Percentiles rank a stretch among this genome's conserved stretches.
phyloP scores from a whole-genome alignment of 2,797 vertebrate genomes.

The Falco biarmicus region DNA sequence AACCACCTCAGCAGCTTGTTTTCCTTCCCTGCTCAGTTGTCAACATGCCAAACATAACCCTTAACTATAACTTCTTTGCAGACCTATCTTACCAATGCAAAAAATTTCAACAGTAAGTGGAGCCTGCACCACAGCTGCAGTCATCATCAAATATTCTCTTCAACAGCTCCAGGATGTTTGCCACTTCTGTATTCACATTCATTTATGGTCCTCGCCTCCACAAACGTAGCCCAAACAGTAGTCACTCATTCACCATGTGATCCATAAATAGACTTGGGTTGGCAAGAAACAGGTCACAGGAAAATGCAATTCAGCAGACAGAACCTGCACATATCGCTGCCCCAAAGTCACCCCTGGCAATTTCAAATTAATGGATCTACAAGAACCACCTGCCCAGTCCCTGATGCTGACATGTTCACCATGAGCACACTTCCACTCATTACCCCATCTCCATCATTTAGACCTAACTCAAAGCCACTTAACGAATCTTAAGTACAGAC shows the following conservation, averaged over 20 bases:
- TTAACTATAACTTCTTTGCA: neutral
- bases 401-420: neutral
- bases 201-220: neutral
- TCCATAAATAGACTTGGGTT: conserved; percentile 26
- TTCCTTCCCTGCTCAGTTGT: neutral
- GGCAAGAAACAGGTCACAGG: conserved; percentile 26
- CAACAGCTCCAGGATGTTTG: neutral
- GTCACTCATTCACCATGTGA: neutral
- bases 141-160: conserved; percentile 27
- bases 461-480: neutral
- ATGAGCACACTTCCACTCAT: neutral
- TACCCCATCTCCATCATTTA: neutral
- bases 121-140: conserved; percentile 21
- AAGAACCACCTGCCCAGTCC: neutral
- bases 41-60: neutral
- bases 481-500: neutral
- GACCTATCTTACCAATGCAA: neutral
- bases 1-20: neutral
- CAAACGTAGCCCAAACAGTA: neutral
- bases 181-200: conserved; percentile 17
- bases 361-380: neutral
- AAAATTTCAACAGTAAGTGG: neutral
- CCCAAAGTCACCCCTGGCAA: neutral
- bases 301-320: conserved; percentile 24
- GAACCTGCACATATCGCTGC: neutral